phyloP scores from a whole-genome alignment of 2,797 vertebrate genomes.

The Myripristis jacobus region DNA sequence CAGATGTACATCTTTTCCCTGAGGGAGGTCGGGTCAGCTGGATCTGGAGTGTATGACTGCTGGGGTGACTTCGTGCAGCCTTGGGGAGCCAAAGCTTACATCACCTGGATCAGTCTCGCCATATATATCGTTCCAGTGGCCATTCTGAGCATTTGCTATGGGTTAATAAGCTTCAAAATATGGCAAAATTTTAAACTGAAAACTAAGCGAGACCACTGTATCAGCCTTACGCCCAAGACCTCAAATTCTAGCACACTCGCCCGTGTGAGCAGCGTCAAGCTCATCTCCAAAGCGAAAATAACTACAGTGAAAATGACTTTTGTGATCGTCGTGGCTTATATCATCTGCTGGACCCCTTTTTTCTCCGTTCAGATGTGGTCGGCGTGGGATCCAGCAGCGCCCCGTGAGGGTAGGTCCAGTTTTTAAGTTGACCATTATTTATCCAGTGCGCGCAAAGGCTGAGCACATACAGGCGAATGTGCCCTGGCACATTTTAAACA shows the following conservation, averaged over 20 bases:
- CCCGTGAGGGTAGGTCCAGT: slow-evolving; percentile 88
- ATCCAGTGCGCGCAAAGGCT: not conserved
- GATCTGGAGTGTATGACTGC: slow-evolving; percentile 90
- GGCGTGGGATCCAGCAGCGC: slow-evolving; percentile 90
- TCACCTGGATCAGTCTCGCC: slow-evolving; percentile 94
- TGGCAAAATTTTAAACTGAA: slow-evolving; percentile 95
- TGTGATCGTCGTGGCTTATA: slow-evolving; percentile 92
- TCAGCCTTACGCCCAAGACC: slow-evolving; percentile 77
- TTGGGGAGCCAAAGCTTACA: slow-evolving; percentile 92
- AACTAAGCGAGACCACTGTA: slow-evolving; percentile 82
- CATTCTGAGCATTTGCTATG: slow-evolving; percentile 91
- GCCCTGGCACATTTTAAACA: not conserved
- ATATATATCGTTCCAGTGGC: slow-evolving; percentile 92
- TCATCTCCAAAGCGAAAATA: slow-evolving; percentile 96
- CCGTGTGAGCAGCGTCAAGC: slow-evolving; percentile 92
- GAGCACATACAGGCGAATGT: not conserved
- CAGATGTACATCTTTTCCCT: slow-evolving; percentile 94
- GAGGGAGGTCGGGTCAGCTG: slow-evolving; percentile 76
- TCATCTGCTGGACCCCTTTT: slow-evolving; percentile 95
- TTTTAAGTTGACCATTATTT: slow-evolving; percentile 15
- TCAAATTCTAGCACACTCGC: slow-evolving; percentile 78
- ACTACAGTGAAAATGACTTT: slow-evolving; percentile 97
- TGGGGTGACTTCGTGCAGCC: slow-evolving; percentile 92
- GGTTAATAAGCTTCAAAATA: slow-evolving; percentile 94
- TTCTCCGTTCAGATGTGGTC: slow-evolving; percentile 98